phyloP scores from a whole-genome alignment of 2,888 invertebrate genomes.

The Desoria tigrina region DNA sequence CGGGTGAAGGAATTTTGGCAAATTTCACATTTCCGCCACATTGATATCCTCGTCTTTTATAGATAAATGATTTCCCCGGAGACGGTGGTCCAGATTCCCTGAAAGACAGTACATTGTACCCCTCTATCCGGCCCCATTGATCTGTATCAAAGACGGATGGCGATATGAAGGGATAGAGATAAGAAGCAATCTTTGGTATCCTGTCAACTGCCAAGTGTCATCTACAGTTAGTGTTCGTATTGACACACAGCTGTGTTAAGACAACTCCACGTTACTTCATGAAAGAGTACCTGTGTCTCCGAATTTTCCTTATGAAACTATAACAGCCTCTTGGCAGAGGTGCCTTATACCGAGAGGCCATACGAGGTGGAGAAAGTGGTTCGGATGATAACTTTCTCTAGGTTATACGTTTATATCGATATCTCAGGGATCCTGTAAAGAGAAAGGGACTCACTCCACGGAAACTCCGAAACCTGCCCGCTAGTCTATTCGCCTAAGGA shows the following conservation, averaged over 20 bases:
- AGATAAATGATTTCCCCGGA: slow-evolving; percentile 54
- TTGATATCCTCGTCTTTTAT: slow-evolving; percentile 45
- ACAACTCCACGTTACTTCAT: slow-evolving; percentile 46
- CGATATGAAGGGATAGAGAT: too few relatives aligned
- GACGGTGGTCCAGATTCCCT: slow-evolving; percentile 23
- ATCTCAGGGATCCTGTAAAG: too few relatives aligned
- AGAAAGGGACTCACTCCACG: too few relatives aligned
- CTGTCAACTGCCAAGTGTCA: slow-evolving; percentile 54
- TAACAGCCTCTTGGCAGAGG: too few relatives aligned
- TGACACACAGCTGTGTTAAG: slow-evolving; percentile 52
- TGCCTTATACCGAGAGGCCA: too few relatives aligned
- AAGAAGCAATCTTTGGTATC: slow-evolving; percentile 44
- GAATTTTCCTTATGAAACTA: too few relatives aligned
- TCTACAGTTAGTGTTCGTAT: slow-evolving; percentile 52
- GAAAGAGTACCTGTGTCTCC: background rate
- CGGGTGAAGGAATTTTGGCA: background rate
- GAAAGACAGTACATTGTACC: too few relatives aligned
- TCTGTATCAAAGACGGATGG: background rate
- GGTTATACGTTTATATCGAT: too few relatives aligned
- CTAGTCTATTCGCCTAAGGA: too few relatives aligned
- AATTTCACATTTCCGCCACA: slow-evolving; percentile 32
- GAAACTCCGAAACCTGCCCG: too few relatives aligned
- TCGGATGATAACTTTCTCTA: too few relatives aligned
- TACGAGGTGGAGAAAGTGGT: too few relatives aligned
- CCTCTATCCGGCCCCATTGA: background rate